These are phyloP conservation scores for Malaclemys terrapin DNA, from an alignment of 2,113 vertebrate genomes.

Conservation along the genomic window DNA sequence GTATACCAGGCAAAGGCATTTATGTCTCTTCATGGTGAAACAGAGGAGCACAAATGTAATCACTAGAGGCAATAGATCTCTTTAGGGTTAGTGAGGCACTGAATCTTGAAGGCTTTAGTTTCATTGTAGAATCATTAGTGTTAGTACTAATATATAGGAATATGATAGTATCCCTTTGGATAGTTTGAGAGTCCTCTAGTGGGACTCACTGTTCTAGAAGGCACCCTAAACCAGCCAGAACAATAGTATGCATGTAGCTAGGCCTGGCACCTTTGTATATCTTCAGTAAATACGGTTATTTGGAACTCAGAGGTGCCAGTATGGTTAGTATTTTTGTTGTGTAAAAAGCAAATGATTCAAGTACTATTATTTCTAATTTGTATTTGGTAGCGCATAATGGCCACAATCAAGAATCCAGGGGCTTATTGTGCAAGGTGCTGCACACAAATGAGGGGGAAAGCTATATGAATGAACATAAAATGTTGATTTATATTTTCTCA, in stretches of 20 bases:
- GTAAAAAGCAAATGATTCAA: neutral
- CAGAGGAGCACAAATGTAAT: neutral
- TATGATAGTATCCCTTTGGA: neutral
- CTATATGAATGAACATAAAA: neutral
- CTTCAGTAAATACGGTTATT: neutral
- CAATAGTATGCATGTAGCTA: neutral
- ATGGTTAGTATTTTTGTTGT: neutral
- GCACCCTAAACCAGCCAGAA: neutral
- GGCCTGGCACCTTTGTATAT: neutral
- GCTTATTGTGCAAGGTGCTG: neutral
- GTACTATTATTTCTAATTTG: neutral
- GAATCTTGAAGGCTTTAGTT: neutral
- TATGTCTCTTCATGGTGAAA: neutral
- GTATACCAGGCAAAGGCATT: neutral
- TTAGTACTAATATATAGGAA: neutral
- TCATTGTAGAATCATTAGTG: neutral
- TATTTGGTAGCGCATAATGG: neutral
- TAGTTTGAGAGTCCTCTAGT: neutral
- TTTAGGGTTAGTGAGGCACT: constrained; percentile 9
- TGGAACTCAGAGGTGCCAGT: neutral
- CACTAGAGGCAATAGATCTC: neutral
- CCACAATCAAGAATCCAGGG: neutral
- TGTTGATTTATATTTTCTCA: neutral
- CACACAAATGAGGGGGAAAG: neutral
- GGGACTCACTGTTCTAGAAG: neutral